These are phyloP conservation scores for Mionectes macconnelli DNA, from an alignment of 2,113 vertebrate species.

Conservation along the genomic window DNA sequence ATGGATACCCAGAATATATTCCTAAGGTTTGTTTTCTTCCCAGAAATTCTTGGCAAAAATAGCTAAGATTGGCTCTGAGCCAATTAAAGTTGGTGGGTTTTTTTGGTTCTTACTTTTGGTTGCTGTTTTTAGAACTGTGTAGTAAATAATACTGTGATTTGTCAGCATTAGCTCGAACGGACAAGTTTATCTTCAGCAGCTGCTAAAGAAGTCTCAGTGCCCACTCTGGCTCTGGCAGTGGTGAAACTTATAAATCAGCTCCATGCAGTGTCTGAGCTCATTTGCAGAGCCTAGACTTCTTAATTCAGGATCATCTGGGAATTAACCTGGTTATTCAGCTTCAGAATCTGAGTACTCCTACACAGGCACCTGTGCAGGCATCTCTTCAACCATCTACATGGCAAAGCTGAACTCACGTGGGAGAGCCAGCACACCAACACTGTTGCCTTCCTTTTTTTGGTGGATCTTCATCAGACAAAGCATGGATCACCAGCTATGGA, in stretches of 20 bases:
- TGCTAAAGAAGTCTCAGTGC: background rate
- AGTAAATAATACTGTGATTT: slow-evolving; percentile 2
- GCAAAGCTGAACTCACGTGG: background rate
- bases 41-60: slow-evolving; percentile 17
- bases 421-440: background rate
- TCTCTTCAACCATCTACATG: background rate
- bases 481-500: background rate
- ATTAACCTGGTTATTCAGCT: background rate
- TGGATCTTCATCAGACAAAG: background rate
- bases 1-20: background rate
- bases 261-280: background rate
- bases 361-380: background rate
- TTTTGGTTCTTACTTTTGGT: background rate
- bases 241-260: background rate
- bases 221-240: accelerated
- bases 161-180: background rate
- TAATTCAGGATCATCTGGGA: background rate
- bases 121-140: background rate
- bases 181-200: background rate
- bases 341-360: background rate
- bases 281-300: background rate
- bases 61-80: background rate
- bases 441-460: background rate
- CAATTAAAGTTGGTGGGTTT: background rate
- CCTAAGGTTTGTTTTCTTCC: background rate